These are phyloP conservation scores for Semnornis frantzii DNA, from an alignment of 2,113 vertebrate genomes.

Conservation along the genomic window DNA sequence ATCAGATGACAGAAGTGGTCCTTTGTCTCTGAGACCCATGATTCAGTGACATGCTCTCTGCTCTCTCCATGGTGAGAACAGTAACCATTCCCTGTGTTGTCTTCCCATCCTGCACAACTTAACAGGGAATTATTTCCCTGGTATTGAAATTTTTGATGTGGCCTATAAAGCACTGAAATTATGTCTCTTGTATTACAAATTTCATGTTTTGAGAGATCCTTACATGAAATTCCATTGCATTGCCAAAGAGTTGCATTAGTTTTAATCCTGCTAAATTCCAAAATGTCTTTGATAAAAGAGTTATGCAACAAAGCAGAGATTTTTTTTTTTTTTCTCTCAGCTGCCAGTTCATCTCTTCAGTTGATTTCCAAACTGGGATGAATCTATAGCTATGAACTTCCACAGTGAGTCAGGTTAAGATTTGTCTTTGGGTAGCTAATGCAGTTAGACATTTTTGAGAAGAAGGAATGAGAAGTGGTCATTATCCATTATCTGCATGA, in stretches of 20 bases:
- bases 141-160: background rate
- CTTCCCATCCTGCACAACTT: background rate
- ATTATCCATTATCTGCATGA: constrained; percentile 82
- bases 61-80: background rate
- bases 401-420: constrained; percentile 66
- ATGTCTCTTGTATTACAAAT: background rate
- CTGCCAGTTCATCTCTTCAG: constrained; percentile 27
- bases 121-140: background rate
- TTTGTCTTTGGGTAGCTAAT: constrained; percentile 74
- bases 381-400: constrained; percentile 59
- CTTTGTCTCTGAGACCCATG: background rate
- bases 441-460: constrained; percentile 75
- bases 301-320: background rate
- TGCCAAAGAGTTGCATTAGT: background rate
- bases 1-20: background rate
- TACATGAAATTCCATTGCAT: background rate
- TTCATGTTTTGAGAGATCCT: background rate
- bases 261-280: background rate
- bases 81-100: background rate
- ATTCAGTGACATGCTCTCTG: background rate
- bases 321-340: background rate
- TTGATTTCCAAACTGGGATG: constrained; percentile 45
- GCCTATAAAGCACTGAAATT: background rate
- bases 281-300: background rate
- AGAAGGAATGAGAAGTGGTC: constrained; percentile 78